Evolutionary conservation across 2,797 vertebrate species (phyloP), one percentile per base, ranked within the genome.

Genomic region (Alcedo atthis): DNA sequence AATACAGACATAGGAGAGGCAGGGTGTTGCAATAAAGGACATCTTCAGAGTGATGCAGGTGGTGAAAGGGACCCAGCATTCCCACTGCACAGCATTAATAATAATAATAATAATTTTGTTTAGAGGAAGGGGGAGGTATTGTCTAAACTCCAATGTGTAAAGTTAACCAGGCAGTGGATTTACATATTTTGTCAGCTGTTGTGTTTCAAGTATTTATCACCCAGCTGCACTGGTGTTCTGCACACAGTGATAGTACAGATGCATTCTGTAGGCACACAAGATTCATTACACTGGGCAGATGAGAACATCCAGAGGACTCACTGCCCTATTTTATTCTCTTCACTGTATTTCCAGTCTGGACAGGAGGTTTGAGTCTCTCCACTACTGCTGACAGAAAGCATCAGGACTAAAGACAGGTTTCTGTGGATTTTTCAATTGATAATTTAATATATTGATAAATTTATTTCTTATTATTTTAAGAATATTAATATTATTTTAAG

Each of bases 161-260:
- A 82, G 83, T 43, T n/a, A 66, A 84, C 40, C 5, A 62, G 18
- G 42, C 25, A 30, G 21, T 78, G 64, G 53, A 37, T 89, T 78
- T 87, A 49, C 40, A 33, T 80, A 32, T 70, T 91, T 82, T 85
- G 67, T 84, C 80, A 91, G 74, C 74, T 92, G 77, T 81, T 37
- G 3, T 32, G 51, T 91, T 73, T 73, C 63, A 89, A 92, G 35
- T 84, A 54, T 70, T 85, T 95, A 86, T 86, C 91, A 74, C 28
- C 22, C 74, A 80, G 75, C 76, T 87, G 68, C 93, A 87, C 26
- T 69, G 71, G 48, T 59, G 77, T 66, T 91, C 10, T 91, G 82
- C 76, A 62, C 1, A 0, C 17, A 73, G 80, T 0, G 13, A 92
- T 70, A 88, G 54, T 11, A 8, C 20, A 59, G 62, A 63, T 82